A percentile compares a stretch with the other conserved stretches of the same genome.
phyloP scores from a whole-genome alignment of 2,888 invertebrate genomes.

The Ommatoiulus sabulosus region DNA sequence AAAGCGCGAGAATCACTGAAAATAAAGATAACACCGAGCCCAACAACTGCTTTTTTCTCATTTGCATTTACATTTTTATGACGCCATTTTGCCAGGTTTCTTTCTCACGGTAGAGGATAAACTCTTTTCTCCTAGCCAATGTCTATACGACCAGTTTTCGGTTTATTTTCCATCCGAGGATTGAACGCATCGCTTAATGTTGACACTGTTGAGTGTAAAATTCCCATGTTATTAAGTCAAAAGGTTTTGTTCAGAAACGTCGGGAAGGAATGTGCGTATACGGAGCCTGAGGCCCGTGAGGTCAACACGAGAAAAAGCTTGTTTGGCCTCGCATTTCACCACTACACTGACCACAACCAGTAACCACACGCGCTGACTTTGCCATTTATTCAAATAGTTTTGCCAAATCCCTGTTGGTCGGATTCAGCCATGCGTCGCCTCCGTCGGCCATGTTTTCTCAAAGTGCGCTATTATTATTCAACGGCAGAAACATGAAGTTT shows the following conservation, averaged over 20 bases:
- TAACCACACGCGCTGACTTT: neutral
- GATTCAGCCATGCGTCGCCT: neutral
- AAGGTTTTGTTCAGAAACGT: neutral
- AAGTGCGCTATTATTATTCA: neutral
- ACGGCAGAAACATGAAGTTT: no score
- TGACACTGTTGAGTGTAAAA: constrained; percentile 45
- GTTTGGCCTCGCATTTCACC: neutral
- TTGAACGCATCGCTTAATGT: constrained; percentile 45
- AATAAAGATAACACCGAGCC: constrained; percentile 33
- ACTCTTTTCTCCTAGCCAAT: neutral
- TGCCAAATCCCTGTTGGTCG: neutral
- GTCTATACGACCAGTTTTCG: neutral
- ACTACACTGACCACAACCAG: constrained; percentile 4
- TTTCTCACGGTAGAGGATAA: neutral
- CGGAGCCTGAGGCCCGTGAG: neutral
- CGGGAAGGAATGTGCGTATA: neutral
- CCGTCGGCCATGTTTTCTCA: neutral
- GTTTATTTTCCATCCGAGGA: constrained; percentile 41
- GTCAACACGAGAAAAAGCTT: constrained; percentile 6
- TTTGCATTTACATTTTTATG: constrained; percentile 41
- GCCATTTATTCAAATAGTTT: constrained; percentile 41
- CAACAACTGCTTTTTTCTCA: constrained; percentile 41
- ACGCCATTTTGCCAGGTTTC: neutral
- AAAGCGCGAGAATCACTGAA: constrained; percentile 41
- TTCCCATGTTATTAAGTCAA: constrained; percentile 41